These are phyloP conservation scores for Ptychodera flava DNA, from an alignment of 35 echinoderm and acorn worm species.

Conservation along the genomic window DNA sequence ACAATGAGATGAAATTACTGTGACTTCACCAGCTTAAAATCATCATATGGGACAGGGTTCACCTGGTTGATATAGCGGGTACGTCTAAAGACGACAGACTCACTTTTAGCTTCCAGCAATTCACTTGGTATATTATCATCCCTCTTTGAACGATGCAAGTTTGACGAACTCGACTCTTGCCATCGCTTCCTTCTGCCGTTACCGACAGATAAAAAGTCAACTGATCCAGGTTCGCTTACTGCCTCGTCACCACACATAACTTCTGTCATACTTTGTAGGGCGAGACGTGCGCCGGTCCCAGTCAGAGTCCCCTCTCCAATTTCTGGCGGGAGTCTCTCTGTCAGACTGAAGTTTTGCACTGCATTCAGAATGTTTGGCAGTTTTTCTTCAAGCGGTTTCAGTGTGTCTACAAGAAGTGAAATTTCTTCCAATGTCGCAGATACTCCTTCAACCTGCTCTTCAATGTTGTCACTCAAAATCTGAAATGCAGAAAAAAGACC, in stretches of 20 bases:
- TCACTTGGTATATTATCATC: background rate
- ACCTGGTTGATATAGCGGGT: too few relatives aligned
- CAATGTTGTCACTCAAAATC: background rate
- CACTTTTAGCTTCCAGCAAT: background rate
- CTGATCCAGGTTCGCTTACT: too few relatives aligned
- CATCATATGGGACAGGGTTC: too few relatives aligned
- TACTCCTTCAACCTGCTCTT: background rate
- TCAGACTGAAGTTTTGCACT: background rate
- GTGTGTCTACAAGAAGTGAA: background rate
- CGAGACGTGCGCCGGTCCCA: too few relatives aligned
- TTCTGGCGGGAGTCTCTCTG: background rate
- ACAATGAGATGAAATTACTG: too few relatives aligned
- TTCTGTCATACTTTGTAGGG: background rate
- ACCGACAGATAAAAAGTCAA: background rate
- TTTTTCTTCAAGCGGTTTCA: background rate
- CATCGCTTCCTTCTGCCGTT: background rate
- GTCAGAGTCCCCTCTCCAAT: background rate
- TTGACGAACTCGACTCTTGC: background rate
- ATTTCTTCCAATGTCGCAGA: background rate
- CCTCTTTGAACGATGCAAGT: background rate
- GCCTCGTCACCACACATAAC: background rate
- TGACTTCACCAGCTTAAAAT: too few relatives aligned
- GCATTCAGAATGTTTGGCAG: background rate
- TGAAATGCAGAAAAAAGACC: background rate
- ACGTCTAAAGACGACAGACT: too few relatives aligned